phyloP scores from a whole-genome alignment of 1,140 invertebrate species.

The Acyrthosiphon pisum region DNA sequence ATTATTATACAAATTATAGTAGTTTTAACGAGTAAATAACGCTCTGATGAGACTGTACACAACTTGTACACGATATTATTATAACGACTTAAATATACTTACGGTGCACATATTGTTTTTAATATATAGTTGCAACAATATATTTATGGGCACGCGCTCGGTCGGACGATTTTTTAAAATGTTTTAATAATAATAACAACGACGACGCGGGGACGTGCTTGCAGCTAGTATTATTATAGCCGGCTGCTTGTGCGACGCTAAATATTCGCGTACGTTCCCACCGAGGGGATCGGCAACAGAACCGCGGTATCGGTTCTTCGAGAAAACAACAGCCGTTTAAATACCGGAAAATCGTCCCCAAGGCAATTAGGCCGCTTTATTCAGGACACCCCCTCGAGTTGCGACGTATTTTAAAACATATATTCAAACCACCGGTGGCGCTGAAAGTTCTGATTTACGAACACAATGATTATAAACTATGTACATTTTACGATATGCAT shows the following conservation, averaged over 20 bases:
- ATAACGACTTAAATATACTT: no score
- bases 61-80: no score
- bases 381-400: neutral
- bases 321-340: conserved; percentile 43
- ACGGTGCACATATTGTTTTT: no score
- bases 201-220: neutral
- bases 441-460: conserved; percentile 21
- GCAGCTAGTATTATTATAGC: neutral
- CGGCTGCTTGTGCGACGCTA: neutral
- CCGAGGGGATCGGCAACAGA: neutral
- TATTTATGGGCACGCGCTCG: neutral
- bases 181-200: neutral
- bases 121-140: neutral
- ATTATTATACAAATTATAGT: neutral
- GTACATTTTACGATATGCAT: neutral
- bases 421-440: conserved; percentile 22
- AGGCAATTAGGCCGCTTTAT: conserved; percentile 29
- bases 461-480: neutral
- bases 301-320: conserved; percentile 4
- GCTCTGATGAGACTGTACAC: no score
- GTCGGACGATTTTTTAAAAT: neutral
- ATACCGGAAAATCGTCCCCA: conserved; percentile 40
- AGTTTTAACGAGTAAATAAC: neutral
- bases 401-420: conserved; percentile 29
- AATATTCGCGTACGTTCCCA: neutral